A percentile compares a stretch with the other conserved stretches of the same genome.
Evolutionary conservation across 2,113 vertebrate genomes (phyloP).

Genomic region (Callipepla squamata): DNA sequence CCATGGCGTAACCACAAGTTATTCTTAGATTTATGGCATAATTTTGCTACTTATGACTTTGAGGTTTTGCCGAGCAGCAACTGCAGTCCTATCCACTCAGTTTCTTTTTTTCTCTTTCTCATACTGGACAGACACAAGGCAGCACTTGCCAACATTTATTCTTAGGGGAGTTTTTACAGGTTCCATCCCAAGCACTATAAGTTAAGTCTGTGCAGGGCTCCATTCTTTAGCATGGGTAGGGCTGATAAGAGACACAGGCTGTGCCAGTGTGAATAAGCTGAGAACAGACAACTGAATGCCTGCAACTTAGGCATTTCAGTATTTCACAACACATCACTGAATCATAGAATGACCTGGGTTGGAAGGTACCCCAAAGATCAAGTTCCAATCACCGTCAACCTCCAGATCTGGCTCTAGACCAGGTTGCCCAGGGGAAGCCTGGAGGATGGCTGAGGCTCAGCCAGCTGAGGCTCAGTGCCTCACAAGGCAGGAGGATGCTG

Average conservation of each 20-base stretch:
- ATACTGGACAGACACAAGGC: background rate
- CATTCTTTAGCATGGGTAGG: background rate
- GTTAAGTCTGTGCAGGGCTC: background rate
- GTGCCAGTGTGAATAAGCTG: background rate
- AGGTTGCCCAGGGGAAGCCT: background rate
- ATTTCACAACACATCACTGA: background rate
- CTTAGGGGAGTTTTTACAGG: background rate
- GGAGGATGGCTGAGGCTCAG: background rate
- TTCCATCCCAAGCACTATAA: background rate
- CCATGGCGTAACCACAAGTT: background rate
- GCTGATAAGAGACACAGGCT: background rate
- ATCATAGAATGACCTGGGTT: too few species aligned
- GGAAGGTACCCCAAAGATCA: too few species aligned
- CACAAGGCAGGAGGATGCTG: background rate
- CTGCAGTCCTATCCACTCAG: background rate
- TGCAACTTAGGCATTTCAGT: accelerated
- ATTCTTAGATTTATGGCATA: background rate
- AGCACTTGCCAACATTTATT: background rate
- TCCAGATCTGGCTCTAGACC: too few species aligned
- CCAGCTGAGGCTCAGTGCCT: background rate
- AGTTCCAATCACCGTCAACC: too few species aligned
- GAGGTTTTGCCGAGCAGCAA: background rate
- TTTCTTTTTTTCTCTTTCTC: background rate
- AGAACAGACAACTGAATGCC: background rate
- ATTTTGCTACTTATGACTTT: background rate